Percentiles rank a stretch among this genome's conserved stretches.
Conservation (phyloP, 2,797 vertebrate genomes). For the Parambassis ranga region DNA sequence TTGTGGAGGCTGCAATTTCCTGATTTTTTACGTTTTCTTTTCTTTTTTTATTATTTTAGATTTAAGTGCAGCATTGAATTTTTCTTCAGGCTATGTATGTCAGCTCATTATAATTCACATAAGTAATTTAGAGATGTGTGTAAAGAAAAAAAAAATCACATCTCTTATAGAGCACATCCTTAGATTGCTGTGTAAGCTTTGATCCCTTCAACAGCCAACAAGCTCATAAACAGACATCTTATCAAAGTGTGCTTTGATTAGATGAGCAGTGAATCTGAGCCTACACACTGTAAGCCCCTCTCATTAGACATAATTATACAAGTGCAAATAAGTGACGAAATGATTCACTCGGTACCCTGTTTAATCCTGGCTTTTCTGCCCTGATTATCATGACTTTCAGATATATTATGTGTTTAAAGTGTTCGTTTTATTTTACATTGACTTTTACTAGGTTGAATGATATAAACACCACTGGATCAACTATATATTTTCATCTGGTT, state of each 20-base stretch:
- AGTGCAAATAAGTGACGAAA: slow-evolving; percentile 2
- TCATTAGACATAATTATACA: neutral
- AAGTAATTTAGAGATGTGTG: neutral
- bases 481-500: neutral
- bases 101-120: neutral
- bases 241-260: slow-evolving; percentile 4
- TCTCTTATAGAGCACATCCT: neutral
- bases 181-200: neutral
- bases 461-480: neutral
- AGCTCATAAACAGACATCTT: slow-evolving; percentile 3
- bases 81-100: neutral
- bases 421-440: too few relatives aligned
- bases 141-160: neutral
- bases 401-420: too few relatives aligned
- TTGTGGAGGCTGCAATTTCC: neutral
- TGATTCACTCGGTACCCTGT: neutral
- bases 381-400: neutral
- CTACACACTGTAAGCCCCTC: neutral
- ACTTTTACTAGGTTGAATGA: too few relatives aligned
- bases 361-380: neutral
- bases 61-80: neutral
- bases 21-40: too few relatives aligned
- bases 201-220: neutral
- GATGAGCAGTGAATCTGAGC: neutral
- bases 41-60: too few relatives aligned